Evolutionary conservation across 2,888 invertebrate species (phyloP), one percentile per base, ranked within the genome.

Genomic region (Conistra vaccinii): DNA sequence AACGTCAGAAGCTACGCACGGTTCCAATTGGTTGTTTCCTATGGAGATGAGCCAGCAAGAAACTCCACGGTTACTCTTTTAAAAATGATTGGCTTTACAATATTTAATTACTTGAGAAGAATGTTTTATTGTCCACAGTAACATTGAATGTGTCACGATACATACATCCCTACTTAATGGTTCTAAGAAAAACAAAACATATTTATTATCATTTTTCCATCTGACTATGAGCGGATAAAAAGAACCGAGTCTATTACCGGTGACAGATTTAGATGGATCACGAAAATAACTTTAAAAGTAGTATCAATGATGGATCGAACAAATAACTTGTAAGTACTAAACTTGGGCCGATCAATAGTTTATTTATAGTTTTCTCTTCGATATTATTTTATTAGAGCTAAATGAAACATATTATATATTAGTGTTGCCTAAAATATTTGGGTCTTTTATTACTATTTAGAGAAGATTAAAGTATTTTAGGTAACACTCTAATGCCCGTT

Each of bases 291-390:
- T 17, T 29, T 12, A 39, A 12, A 55, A 48, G 17, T 42, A 51
- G 29, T 53, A 48, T 67, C 45, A 48, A n/a, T 76, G 55, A 48
- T 51, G 39, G 51, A 63, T 57, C 12, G 10, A 69, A 55, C 45
- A 67, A 67, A 69, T 60, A 58, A 26, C 23, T 42, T 53, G 14
- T 29, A 29, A 35, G 26, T 48, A 62, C 14, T 17, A 23, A 73
- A 73, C 65, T 51, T 48, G 14, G 3, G 20, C 23, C 26, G 29
- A 68, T 48, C 61, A 39, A 67, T 60, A 39, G 14, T 45, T 48
- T 67, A 62, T 61, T 75, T 55, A 62, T 23, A 55, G 61, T 29
- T 26, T 26, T 26, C 6, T 48, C 14, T 14, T 42, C 53, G n/a
- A 69, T 53, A 65, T n/a, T n/a, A 35, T 29, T n/a, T 29, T 4